A percentile compares a stretch with the other conserved stretches of the same genome.
These are phyloP conservation scores for Myotis planiceps DNA, from an alignment of 2,797 vertebrate genomes.

Conservation along the genomic window DNA sequence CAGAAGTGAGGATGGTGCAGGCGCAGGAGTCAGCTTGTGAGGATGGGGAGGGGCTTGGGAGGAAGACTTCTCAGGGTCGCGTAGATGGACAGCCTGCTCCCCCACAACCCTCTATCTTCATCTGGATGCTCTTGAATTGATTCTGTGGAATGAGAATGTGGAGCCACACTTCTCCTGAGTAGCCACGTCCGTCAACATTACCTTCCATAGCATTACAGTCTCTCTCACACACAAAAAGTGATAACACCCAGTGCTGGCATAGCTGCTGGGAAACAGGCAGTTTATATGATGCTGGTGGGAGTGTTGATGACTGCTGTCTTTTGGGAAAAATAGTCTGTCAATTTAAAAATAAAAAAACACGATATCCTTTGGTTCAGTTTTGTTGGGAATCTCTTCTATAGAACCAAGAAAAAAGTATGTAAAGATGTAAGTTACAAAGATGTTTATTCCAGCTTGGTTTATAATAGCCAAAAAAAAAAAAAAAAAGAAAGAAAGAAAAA, in stretches of 20 bases:
- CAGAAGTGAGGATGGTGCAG: neutral
- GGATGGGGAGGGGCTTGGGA: neutral
- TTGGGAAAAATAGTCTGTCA: neutral
- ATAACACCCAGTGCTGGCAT: neutral
- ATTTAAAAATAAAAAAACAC: neutral
- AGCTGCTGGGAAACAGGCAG: neutral
- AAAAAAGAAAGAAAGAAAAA: neutral
- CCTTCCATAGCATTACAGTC: neutral
- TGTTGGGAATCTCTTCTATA: neutral
- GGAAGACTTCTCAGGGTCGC: neutral
- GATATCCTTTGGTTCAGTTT: neutral
- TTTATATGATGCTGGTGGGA: neutral
- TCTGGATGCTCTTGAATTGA: neutral
- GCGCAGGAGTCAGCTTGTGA: neutral
- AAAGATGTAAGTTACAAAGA: neutral
- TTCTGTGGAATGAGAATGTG: neutral
- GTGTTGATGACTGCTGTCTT: neutral
- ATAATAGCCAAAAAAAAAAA: neutral
- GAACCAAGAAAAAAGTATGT: neutral
- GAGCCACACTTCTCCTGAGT: neutral
- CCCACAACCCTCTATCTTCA: neutral
- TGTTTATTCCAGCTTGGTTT: conserved; percentile 22
- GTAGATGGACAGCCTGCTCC: neutral
- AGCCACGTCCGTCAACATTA: neutral
- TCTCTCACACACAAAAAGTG: too few relatives aligned